Evolutionary conservation across 2,797 vertebrate species (phyloP).

Genomic region (Fringilla coelebs): DNA sequence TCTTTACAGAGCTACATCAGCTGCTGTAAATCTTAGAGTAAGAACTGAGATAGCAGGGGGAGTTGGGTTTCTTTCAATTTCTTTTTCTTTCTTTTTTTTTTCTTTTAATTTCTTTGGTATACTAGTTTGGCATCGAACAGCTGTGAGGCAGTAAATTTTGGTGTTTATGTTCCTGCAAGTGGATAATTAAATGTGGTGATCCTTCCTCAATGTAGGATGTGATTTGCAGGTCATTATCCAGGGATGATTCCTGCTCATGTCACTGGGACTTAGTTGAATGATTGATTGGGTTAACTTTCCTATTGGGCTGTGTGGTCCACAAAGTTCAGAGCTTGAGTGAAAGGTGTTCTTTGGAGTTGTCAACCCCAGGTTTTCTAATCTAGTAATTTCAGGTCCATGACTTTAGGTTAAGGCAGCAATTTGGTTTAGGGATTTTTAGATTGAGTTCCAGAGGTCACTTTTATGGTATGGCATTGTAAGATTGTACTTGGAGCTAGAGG

Average conservation of each 20-base stretch:
- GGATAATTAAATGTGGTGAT: neutral
- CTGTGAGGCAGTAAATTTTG: neutral
- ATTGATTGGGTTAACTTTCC: neutral
- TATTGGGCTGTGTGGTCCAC: accelerated
- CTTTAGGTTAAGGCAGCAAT: neutral
- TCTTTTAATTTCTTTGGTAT: neutral
- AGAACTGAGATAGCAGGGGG: neutral
- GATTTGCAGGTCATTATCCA: neutral
- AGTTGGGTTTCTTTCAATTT: neutral
- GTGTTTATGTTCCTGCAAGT: neutral
- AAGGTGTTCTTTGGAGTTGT: neutral
- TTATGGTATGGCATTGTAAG: neutral
- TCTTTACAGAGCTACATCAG: neutral
- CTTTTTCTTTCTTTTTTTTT: accelerated
- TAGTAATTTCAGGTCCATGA: neutral
- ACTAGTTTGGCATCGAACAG: neutral
- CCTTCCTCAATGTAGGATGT: neutral
- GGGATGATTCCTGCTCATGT: neutral
- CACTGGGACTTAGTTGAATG: neutral
- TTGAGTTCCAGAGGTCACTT: neutral
- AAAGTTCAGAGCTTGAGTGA: neutral
- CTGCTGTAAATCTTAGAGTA: neutral
- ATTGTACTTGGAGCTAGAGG: neutral
- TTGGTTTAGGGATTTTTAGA: neutral
- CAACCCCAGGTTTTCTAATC: neutral